phyloP scores from a whole-genome alignment of 2,797 vertebrate species.

The Eulemur mongoz region DNA sequence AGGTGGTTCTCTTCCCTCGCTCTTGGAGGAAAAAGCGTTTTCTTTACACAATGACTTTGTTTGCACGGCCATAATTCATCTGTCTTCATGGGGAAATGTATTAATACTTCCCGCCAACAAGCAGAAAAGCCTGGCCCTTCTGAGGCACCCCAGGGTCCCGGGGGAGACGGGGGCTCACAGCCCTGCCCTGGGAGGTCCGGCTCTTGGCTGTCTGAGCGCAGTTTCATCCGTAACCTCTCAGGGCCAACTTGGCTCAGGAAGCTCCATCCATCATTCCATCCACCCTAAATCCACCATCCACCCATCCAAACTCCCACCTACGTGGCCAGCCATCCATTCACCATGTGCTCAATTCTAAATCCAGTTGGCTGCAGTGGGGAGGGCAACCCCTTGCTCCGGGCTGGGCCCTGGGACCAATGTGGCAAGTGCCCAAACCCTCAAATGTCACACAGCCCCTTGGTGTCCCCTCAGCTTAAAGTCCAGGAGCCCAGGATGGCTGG shows the following conservation, averaged over 20 bases:
- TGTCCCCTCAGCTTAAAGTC: not conserved
- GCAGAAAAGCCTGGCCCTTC: not conserved
- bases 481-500: not conserved
- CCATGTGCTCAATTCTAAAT: not conserved
- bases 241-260: not conserved
- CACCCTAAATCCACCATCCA: not conserved
- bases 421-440: not conserved
- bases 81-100: not conserved
- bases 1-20: not conserved
- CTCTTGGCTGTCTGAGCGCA: fast-evolving
- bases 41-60: not conserved
- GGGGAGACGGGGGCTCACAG: fast-evolving
- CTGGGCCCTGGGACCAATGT: not conserved
- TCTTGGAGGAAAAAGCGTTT: not conserved
- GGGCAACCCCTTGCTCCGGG: not conserved
- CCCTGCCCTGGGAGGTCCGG: fast-evolving
- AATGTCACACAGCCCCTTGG: not conserved
- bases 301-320: no score
- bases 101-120: not conserved
- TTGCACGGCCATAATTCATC: not conserved
- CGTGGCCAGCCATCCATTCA: not conserved
- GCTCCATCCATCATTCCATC: not conserved
- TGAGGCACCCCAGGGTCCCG: not conserved
- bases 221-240: not conserved
- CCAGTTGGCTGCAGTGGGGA: not conserved